Evolutionary conservation across 2,888 invertebrate species (phyloP).

Genomic region (Nomada ferruginata): DNA sequence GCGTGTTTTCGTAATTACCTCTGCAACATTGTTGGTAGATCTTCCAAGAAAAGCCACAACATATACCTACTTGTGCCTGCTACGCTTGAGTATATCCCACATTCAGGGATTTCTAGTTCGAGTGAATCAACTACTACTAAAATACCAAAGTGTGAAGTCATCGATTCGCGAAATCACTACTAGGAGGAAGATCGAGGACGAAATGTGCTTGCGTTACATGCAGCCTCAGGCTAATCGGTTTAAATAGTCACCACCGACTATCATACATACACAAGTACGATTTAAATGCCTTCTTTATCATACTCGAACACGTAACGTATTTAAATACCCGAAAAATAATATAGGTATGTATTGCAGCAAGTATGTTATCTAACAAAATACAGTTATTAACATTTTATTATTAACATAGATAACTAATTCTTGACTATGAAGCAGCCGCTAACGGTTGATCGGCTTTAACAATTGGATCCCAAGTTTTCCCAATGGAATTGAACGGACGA

Average conservation of each 20-base stretch:
- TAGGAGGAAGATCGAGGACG: conserved; percentile 4
- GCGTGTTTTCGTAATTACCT: too few species aligned
- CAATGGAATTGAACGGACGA: conserved; percentile 14
- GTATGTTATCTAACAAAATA: background rate
- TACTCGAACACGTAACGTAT: background rate
- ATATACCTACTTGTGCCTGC: background rate
- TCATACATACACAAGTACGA: background rate
- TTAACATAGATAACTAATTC: background rate
- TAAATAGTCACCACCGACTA: conserved; percentile 1
- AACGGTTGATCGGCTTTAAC: background rate
- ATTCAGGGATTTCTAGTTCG: background rate
- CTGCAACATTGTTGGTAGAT: too few species aligned
- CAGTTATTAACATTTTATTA: background rate
- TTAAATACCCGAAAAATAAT: background rate
- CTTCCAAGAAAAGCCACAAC: too few species aligned
- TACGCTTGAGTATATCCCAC: background rate
- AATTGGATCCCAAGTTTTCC: background rate
- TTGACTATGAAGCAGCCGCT: background rate
- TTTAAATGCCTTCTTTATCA: background rate
- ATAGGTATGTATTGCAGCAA: background rate
- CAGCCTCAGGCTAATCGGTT: conserved; percentile 3
- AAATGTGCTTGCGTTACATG: background rate
- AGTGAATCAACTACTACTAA: conserved; percentile 9
- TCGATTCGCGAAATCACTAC: conserved; percentile 13
- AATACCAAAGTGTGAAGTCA: conserved; percentile 35